Base-by-base conservation (phyloP, 2,113 vertebrate genomes). In the Neomonachus schauinslandi region DNA sequence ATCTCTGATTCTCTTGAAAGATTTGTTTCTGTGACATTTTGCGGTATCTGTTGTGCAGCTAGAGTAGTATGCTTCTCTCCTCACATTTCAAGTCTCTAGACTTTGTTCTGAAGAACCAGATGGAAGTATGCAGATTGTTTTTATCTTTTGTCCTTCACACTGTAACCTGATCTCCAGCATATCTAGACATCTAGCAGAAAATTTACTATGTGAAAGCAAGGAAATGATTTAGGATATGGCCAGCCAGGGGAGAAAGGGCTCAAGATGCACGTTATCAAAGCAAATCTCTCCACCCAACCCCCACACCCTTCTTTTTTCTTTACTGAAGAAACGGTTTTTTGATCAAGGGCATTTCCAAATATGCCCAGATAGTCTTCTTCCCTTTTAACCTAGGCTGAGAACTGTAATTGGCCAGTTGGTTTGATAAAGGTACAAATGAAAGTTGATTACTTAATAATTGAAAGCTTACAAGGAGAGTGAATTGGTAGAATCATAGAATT, bases 181-280 rank as follows among this genome's bases (percentile, higher is more conserved):
- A 98, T 96, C 96, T 97, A 98, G 97, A 97, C 98, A 96, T 93
- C 93, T 93, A 96, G 94, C 90, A 97, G 97, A 95, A 98, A 95
- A 98, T 97, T 98, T 98, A 98, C 97, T 98, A 96, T 85, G 98
- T 98, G 98, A 97, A 97, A 98, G 96, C 97, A 96, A 98, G 89
- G 89, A 97, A 95, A 31, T 71, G 97, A 97, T 98, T 98, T 97
- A 96, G 97, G 97, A 91, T 63, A 46, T 81, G 97, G 97, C 98
- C 21, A 39, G 97, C 55, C 76, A 77, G 39, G 92, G 94, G 93
- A 97, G 95, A 72, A 94, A 94, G 76, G 33, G 86, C 95, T 97
- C 96, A 97, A 71, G 94, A 97, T 92, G 81, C 39, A 69, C 67
- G 86, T 92, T 94, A 97, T 97, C 94, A 97, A 95, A 95, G 92